These are phyloP conservation scores for Solenodon paradoxus DNA, from an alignment of 2,113 vertebrate genomes.

Conservation along the genomic window DNA sequence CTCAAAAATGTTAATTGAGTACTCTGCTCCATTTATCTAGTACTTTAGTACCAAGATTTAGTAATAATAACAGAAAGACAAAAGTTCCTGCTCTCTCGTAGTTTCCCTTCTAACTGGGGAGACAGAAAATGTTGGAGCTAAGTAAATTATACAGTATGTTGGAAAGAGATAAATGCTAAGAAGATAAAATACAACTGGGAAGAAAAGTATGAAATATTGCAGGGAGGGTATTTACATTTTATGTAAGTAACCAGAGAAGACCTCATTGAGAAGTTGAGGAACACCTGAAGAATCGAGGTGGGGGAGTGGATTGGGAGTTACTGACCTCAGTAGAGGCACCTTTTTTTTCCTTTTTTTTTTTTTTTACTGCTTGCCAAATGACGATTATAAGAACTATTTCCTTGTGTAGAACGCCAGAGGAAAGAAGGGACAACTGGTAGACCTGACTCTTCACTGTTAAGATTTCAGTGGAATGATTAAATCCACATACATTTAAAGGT, in stretches of 20 bases:
- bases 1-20: neutral
- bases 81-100: conserved; percentile 9
- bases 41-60: neutral
- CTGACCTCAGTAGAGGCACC: neutral
- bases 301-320: neutral
- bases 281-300: neutral
- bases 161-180: neutral
- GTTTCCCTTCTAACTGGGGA: neutral
- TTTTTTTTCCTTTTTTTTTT: neutral
- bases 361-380: neutral
- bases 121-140: neutral
- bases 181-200: neutral
- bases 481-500: neutral
- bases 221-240: neutral
- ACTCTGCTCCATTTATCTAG: neutral
- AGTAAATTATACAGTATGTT: neutral
- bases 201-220: neutral
- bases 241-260: neutral
- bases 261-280: neutral
- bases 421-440: neutral
- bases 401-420: neutral
- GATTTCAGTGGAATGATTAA: neutral
- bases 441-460: neutral
- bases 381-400: neutral
- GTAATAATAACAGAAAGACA: neutral